These are phyloP conservation scores for Agrochola macilenta DNA, from an alignment of 2,888 invertebrate genomes.

Conservation along the genomic window DNA sequence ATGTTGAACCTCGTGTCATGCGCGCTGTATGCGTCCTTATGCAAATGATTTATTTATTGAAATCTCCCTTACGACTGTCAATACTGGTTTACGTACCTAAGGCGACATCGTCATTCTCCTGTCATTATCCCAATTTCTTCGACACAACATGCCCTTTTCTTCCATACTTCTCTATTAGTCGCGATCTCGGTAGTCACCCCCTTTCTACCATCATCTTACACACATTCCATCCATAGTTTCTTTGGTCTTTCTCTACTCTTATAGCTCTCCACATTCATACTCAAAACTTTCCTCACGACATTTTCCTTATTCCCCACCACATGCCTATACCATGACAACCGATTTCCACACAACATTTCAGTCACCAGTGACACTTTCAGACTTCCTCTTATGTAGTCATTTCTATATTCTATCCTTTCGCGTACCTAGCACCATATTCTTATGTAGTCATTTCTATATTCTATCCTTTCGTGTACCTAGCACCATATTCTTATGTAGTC, in stretches of 20 bases:
- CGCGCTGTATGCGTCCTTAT: constrained; percentile 1
- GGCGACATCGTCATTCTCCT: background rate
- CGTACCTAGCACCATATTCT: too few species aligned
- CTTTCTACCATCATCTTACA: background rate
- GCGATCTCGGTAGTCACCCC: background rate
- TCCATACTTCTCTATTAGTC: background rate
- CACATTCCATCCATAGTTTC: background rate
- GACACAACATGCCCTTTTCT: too few species aligned
- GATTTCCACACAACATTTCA: background rate
- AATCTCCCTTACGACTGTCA: background rate
- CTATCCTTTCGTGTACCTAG: too few species aligned
- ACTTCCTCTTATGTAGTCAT: too few species aligned
- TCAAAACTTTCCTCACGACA: background rate
- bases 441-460: too few species aligned
- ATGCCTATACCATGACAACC: background rate
- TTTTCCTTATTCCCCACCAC: background rate
- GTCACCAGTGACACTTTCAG: background rate
- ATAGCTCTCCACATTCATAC: background rate
- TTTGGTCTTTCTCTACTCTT: too few species aligned
- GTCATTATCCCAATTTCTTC: too few species aligned
- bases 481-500: too few species aligned
- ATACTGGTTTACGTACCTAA: background rate
- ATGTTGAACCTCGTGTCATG: constrained; percentile 4
- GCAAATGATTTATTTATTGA: background rate
- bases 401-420: too few species aligned